Evolutionary conservation across 2,113 vertebrate species (phyloP).

Genomic region (Riparia riparia): DNA sequence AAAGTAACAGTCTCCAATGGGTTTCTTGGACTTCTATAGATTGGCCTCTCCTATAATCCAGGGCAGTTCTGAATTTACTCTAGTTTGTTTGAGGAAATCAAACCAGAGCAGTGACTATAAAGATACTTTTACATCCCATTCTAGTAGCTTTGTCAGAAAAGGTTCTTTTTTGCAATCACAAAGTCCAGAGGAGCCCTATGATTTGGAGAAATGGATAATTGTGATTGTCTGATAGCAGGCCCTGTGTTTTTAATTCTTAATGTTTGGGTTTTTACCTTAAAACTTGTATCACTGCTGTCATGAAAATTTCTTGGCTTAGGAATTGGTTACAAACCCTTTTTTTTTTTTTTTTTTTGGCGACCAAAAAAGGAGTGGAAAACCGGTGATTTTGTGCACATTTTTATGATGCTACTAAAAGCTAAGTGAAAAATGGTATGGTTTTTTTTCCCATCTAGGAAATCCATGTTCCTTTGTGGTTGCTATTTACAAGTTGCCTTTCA

Average conservation of each 20-base stretch:
- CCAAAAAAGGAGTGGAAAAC: background rate
- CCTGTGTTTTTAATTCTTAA: background rate
- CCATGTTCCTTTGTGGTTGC: background rate
- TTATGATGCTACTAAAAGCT: background rate
- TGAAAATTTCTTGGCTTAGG: background rate
- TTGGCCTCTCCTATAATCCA: background rate
- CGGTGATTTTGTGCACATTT: background rate
- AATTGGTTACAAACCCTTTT: background rate
- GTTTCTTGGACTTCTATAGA: background rate
- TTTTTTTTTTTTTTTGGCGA: background rate
- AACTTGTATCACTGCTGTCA: background rate
- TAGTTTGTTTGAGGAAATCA: slow-evolving; percentile 5
- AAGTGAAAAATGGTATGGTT: background rate
- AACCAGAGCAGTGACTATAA: background rate
- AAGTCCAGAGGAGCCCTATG: background rate
- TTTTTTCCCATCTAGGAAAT: background rate
- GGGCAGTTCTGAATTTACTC: background rate
- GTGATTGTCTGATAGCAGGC: background rate
- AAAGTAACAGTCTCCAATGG: background rate
- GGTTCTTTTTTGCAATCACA: background rate
- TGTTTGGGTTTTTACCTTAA: background rate
- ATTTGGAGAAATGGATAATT: background rate
- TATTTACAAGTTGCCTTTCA: background rate
- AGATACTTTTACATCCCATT: background rate
- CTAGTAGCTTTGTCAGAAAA: background rate